Evolutionary conservation across 2,113 vertebrate species (phyloP).

Genomic region (Centropus unirufus): DNA sequence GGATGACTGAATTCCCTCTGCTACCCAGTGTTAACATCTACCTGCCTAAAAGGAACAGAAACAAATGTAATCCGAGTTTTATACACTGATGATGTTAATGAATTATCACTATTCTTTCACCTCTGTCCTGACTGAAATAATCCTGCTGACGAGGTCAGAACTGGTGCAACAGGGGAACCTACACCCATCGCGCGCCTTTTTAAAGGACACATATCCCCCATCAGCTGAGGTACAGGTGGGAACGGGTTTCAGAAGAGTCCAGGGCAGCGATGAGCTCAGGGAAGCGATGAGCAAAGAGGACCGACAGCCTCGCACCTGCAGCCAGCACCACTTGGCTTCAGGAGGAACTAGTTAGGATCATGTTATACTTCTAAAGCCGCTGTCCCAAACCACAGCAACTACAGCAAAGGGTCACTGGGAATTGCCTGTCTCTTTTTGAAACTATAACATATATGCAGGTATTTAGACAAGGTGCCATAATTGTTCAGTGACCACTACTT

Average conservation of each 20-base stretch:
- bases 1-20: accelerated
- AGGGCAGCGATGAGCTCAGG: background rate
- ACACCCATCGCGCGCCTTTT: background rate
- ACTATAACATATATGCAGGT: background rate
- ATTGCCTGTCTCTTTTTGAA: background rate
- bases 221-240: background rate
- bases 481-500: background rate
- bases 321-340: background rate
- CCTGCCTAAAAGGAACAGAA: background rate
- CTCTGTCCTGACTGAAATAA: background rate
- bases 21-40: accelerated
- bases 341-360: background rate
- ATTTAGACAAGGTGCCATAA: background rate
- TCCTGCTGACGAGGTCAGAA: background rate
- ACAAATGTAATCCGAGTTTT: background rate
- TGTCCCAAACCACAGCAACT: background rate
- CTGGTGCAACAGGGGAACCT: background rate
- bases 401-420: background rate
- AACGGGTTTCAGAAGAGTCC: background rate
- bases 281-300: background rate
- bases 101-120: background rate
- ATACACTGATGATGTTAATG: accelerated
- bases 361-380: background rate
- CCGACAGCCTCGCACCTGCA: background rate
- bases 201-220: no score